Evolutionary conservation across 2,113 vertebrate species (phyloP).

Genomic region (Carassius carassius): DNA sequence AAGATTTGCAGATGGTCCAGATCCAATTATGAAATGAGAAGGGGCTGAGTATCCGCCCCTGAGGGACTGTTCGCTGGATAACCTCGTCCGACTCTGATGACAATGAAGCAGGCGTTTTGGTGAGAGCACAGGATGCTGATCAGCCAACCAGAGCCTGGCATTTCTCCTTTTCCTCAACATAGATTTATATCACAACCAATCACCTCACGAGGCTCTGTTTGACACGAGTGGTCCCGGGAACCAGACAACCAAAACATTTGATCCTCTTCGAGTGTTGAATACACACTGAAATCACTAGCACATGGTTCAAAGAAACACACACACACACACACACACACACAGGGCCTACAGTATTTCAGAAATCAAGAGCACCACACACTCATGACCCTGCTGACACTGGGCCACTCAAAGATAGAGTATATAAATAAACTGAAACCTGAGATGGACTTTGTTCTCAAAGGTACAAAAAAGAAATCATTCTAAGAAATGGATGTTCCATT

Average conservation of each 20-base stretch:
- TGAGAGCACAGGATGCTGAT: constrained; percentile 48
- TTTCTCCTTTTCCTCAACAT: constrained; percentile 53
- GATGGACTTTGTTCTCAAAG: constrained; percentile 41
- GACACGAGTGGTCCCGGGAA: constrained; percentile 59
- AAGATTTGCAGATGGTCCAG: constrained; percentile 49
- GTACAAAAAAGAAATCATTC: neutral
- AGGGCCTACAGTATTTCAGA: constrained; percentile 60
- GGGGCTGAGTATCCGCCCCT: constrained; percentile 9
- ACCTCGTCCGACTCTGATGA: constrained; percentile 50
- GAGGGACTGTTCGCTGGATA: constrained; percentile 53
- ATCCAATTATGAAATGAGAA: constrained; percentile 52
- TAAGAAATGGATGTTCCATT: neutral
- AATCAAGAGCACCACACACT: constrained; percentile 50
- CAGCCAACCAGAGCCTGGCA: constrained; percentile 54
- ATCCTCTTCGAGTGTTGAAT: constrained; percentile 60
- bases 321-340: constrained; percentile 58
- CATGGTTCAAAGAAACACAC: constrained; percentile 61
- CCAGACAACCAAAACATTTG: constrained; percentile 59
- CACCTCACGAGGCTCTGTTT: constrained; percentile 51
- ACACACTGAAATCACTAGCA: constrained; percentile 73
- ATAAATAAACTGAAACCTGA: constrained; percentile 63
- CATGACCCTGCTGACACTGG: constrained; percentile 52
- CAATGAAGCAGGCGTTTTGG: constrained; percentile 42
- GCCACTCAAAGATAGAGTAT: constrained; percentile 54
- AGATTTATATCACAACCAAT: constrained; percentile 60